Base-by-base conservation (phyloP, 1,140 invertebrate genomes). In the Rhopalosiphum maidis region DNA sequence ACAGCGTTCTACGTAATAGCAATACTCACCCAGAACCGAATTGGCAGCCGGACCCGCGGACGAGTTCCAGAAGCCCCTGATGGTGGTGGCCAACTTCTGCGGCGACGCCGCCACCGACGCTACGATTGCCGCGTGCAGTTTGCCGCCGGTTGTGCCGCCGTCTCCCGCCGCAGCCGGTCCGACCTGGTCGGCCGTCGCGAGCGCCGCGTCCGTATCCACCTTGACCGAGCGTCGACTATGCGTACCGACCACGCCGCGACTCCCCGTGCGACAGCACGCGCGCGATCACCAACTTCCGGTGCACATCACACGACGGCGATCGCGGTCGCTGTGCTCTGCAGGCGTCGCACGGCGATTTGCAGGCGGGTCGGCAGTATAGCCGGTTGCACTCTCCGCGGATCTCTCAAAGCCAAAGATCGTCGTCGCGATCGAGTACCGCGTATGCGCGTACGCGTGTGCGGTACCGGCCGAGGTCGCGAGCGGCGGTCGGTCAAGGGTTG, bases 31-130 rank as follows among this genome's bases (percentile, higher is more conserved):
- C 37, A 93, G 91, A 30, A 93, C 91, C 22, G 91, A 86, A 22
- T 51, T 55, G 18, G 91, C 91, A 93, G 91, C 91, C 77, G 91
- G 91, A 18, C 82, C 91, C 22, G 91, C 91, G 35, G 91, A 93
- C 77, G 91, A 55, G 35, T 55, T 83, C 91, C 91, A 93, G 30
- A 96, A 96, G 94, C 96, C 96, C 94, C 96, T 96, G 94, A 96
- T 95, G 94, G 96, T 96, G 94, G 95, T 95, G 94, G 96, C 96
- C 94, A 96, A 96, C 83, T 95, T 95, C 95, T 95, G 95, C 87
- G 96, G 96, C 94, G 95, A 96, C 95, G 95, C 95, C 94, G 95
- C 95, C 90, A 95, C 95, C 95, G 96, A 95, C 94, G 93, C 94
- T 46, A 94, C 86, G 68, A 68, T 68, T n/a, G 93, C 91, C 87